phyloP scores from a whole-genome alignment of 92 coral and sea anemone species.

The Palythoa heliodiscus region DNA sequence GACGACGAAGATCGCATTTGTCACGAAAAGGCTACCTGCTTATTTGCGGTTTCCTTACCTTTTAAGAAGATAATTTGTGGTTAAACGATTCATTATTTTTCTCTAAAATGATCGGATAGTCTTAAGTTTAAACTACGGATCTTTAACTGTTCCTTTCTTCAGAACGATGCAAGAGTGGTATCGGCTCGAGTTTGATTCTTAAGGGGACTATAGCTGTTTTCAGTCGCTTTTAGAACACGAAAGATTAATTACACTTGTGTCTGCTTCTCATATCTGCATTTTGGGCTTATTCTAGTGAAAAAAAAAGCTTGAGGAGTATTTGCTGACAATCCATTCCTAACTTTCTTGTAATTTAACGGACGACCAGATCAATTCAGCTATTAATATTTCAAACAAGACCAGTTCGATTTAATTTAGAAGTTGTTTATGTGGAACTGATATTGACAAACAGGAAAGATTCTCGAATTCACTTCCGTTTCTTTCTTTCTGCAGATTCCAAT shows the following conservation, averaged over 20 bases:
- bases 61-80: constrained; percentile 49
- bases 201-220: not conserved
- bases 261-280: constrained; percentile 3
- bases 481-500: constrained; percentile 73
- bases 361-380: not conserved
- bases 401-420: constrained; percentile 10
- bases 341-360: not conserved
- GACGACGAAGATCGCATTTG: constrained; percentile 34
- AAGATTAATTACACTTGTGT: constrained; percentile 21
- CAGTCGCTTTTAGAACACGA: not conserved
- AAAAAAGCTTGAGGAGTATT: not conserved
- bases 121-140: constrained; percentile 42
- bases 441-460: constrained; percentile 45
- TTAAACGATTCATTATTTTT: constrained; percentile 50
- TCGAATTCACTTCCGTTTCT: constrained; percentile 36
- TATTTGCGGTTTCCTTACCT: constrained; percentile 50
- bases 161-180: not conserved
- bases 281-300: not conserved
- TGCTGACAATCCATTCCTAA: not conserved
- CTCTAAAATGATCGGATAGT: constrained; percentile 46
- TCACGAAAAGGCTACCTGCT: constrained; percentile 43
- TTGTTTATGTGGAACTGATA: constrained; percentile 32
- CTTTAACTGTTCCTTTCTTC: constrained; percentile 15
- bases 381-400: constrained; percentile 1
- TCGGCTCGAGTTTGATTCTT: constrained; percentile 15